Percentiles rank a stretch among this genome's conserved stretches.
phyloP scores from a whole-genome alignment of 2,797 vertebrate species.

The Garrulus glandarius region DNA sequence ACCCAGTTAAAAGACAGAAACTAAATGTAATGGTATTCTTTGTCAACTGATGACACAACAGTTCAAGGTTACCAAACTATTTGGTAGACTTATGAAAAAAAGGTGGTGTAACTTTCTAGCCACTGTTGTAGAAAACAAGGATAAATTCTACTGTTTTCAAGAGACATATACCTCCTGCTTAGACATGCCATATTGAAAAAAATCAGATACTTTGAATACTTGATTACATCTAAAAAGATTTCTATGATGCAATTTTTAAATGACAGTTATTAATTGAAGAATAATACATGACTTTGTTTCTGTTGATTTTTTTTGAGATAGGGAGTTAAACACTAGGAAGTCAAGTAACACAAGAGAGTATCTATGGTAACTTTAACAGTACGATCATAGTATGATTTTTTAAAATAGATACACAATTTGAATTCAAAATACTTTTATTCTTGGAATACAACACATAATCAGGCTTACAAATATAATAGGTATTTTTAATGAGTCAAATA shows the following conservation, averaged over 20 bases:
- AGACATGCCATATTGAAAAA: background rate
- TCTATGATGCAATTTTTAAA: background rate
- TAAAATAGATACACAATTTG: background rate
- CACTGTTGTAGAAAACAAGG: constrained; percentile 1
- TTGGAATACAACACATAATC: background rate
- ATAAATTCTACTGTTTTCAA: background rate
- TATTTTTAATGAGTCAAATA: background rate
- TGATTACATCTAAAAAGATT: background rate
- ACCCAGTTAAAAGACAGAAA: background rate
- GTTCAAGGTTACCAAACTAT: background rate
- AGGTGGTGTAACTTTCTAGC: background rate
- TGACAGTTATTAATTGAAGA: background rate
- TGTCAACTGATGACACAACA: background rate
- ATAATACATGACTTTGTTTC: background rate
- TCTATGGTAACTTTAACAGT: background rate
- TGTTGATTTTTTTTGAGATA: background rate
- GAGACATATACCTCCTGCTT: constrained; percentile 7
- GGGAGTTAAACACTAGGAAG: background rate
- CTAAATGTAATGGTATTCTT: background rate
- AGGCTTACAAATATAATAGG: background rate
- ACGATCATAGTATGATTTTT: background rate
- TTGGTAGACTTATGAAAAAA: background rate
- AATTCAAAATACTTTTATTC: background rate
- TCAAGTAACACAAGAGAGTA: background rate
- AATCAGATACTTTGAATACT: background rate